Base-by-base conservation (phyloP, 1,140 invertebrate genomes). In the Heterodera schachtii region DNA sequence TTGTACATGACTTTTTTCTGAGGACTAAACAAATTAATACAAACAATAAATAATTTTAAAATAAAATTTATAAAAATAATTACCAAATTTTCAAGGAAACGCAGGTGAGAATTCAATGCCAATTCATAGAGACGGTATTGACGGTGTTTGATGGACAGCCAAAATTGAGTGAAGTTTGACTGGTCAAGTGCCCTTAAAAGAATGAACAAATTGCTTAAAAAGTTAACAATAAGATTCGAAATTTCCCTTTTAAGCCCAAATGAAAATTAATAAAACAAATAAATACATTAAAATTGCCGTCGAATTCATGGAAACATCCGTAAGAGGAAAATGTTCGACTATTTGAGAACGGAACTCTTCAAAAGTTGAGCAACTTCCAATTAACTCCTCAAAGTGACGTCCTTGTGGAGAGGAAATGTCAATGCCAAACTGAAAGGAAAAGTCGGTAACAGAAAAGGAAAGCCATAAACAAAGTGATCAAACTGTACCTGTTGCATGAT, bases 91-190 rank as follows among this genome's bases (percentile, higher is more conserved):
- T 80, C 71, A 21, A 80, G 19, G n/a, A 80, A 80, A 80, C 60
- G 81, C 19, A 80, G 21, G 66, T 73, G 73, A 13, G 82, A 83
- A 19, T 83, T 69, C n/a, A 83, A 43, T 31, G 82, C 82, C 3
- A 83, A 31, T 84, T 83, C 82, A 71, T 76, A 83, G 19, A 83
- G 49, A 31, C 75, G 78, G 43, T 84, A 83, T 49, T 83, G 82
- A 8, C 82, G 80, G 44, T 70, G 80, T 31, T 83, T 83, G 46
- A 84, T n/a, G 6, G 47, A 19, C 46, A 73, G n/a, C 81, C 81
- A 83, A 31, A 84, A 66, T 43, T 76, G 49, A 16, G 52, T 41
- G 49, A 83, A 83, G 19, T 5, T 66, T 13, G 82, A 21, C 44
- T 71, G 44, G 21, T 60, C 67, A 7, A 82, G 47, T 11, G 57